These are phyloP conservation scores for Brachypterus glaber DNA, from an alignment of 2,888 invertebrate species.

Conservation along the genomic window DNA sequence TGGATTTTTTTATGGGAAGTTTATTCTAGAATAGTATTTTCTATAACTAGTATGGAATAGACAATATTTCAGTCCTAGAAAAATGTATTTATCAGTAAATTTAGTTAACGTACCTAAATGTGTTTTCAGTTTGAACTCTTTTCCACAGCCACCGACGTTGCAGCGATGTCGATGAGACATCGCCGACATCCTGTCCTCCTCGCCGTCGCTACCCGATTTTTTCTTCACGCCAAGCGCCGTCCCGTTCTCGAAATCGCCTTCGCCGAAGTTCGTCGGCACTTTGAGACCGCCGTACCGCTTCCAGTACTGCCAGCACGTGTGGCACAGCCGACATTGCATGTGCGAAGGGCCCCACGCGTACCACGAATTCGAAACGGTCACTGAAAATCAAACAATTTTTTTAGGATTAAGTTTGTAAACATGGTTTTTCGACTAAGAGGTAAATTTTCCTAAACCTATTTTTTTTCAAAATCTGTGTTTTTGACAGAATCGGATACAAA, in stretches of 20 bases:
- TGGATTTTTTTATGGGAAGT: too few species aligned
- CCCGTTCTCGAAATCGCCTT: slow-evolving; percentile 40
- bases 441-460: too few species aligned
- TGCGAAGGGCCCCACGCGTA: slow-evolving; percentile 93
- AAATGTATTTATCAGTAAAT: too few species aligned
- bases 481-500: too few species aligned
- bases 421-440: not conserved
- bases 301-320: slow-evolving; percentile 95
- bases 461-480: too few species aligned
- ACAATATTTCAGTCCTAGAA: too few species aligned
- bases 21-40: too few species aligned
- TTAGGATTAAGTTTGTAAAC: not conserved
- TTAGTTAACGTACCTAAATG: slow-evolving; percentile 69
- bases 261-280: slow-evolving; percentile 51
- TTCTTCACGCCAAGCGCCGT: slow-evolving; percentile 37
- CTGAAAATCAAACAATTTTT: slow-evolving; percentile 36
- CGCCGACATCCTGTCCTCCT: slow-evolving; percentile 42
- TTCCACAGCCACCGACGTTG: slow-evolving; percentile 83
- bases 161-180: slow-evolving; percentile 74
- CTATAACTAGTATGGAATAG: too few species aligned
- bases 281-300: slow-evolving; percentile 97
- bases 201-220: slow-evolving; percentile 40
- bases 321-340: slow-evolving; percentile 87
- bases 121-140: slow-evolving; percentile 93
- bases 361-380: slow-evolving; percentile 78